phyloP scores from a whole-genome alignment of 2,113 vertebrate species.

The Chlorodrepanis virens region DNA sequence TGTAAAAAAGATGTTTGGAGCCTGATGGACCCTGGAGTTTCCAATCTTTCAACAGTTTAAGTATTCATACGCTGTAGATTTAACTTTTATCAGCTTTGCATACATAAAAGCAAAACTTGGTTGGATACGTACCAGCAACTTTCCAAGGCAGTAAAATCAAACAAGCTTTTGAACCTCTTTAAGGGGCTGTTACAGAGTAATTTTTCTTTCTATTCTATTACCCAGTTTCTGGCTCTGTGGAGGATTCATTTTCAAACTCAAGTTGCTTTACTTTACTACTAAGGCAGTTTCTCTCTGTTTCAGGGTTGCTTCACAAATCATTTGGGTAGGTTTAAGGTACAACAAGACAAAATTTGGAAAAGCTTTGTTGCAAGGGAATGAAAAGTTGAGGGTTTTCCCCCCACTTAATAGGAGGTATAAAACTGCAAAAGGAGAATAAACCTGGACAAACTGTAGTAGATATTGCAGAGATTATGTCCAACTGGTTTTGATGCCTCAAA shows the following conservation, averaged over 20 bases:
- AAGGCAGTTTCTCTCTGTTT: not conserved
- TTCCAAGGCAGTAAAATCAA: not conserved
- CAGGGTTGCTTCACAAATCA: not conserved
- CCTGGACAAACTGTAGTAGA: not conserved
- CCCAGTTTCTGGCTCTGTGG: not conserved
- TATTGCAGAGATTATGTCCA: not conserved
- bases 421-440: not conserved
- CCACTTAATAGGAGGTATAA: not conserved
- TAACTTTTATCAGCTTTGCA: not conserved
- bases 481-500: not conserved
- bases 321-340: not conserved
- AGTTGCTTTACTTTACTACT: not conserved
- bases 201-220: not conserved
- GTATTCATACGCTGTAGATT: not conserved
- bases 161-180: not conserved
- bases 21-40: not conserved
- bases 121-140: not conserved
- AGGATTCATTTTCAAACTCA: not conserved
- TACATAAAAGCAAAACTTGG: not conserved
- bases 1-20: not conserved
- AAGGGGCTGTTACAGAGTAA: not conserved
- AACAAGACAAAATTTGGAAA: not conserved
- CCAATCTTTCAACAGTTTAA: not conserved
- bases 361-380: not conserved
- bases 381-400: not conserved